A percentile compares a stretch with the other conserved stretches of the same genome.
Conservation (phyloP, 2,113 vertebrate species). For the Pelecanoides urinatrix region DNA sequence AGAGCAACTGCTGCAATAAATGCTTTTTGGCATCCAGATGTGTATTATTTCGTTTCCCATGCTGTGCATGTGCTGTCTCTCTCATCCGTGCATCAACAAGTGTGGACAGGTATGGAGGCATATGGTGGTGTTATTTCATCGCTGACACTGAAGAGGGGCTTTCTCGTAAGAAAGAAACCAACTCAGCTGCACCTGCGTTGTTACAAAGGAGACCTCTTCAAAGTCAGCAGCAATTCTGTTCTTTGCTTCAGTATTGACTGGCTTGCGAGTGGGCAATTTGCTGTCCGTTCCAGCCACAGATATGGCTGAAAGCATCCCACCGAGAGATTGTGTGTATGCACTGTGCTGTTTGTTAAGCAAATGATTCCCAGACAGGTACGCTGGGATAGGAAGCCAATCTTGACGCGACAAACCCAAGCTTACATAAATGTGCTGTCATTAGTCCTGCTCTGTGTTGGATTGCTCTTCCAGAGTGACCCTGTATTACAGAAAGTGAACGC, state of each 20-base stretch:
- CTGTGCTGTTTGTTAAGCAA: conserved; percentile 43
- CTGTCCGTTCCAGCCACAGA: background rate
- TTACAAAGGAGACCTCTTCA: background rate
- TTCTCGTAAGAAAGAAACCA: background rate
- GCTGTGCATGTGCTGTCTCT: background rate
- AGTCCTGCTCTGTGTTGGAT: background rate
- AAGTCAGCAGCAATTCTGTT: background rate
- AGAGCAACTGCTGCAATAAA: background rate
- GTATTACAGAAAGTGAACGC: background rate
- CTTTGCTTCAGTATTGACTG: background rate
- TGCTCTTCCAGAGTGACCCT: background rate
- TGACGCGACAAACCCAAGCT: background rate
- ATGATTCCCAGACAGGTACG: background rate
- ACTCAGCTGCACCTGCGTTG: background rate
- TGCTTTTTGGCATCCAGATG: conserved; percentile 33
- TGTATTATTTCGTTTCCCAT: background rate
- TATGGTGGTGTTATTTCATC: background rate
- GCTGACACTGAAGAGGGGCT: background rate
- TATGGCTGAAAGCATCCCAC: background rate
- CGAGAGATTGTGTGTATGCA: background rate
- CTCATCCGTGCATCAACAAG: background rate
- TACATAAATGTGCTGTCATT: background rate
- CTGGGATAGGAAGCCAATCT: background rate
- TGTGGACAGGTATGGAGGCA: background rate
- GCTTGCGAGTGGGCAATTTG: background rate